Conservation (phyloP, 2,888 invertebrate genomes). For the Anoplius nigerrimus region DNA sequence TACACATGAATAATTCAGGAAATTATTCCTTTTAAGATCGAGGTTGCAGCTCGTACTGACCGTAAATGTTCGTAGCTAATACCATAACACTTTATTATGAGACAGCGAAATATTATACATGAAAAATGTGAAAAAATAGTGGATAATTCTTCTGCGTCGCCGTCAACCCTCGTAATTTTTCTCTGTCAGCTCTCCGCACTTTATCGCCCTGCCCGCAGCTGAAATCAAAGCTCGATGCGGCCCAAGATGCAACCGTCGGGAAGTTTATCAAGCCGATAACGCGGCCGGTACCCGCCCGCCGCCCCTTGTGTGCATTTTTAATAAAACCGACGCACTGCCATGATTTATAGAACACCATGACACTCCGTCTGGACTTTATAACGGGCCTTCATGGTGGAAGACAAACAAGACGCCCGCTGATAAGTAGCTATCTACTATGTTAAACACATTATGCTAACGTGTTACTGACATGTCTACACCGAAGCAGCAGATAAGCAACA, state of each 20-base stretch:
- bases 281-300: too few species aligned
- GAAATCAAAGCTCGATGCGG: constrained; percentile 38
- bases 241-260: constrained; percentile 41
- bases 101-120: too few species aligned
- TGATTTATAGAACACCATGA: constrained; percentile 70
- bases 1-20: too few species aligned
- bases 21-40: too few species aligned
- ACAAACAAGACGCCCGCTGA: constrained; percentile 69
- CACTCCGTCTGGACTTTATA: constrained; percentile 71
- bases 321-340: constrained; percentile 28
- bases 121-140: too few species aligned
- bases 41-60: too few species aligned
- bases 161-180: neutral
- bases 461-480: constrained; percentile 68
- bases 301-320: neutral
- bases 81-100: too few species aligned
- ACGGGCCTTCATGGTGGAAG: constrained; percentile 68
- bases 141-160: neutral
- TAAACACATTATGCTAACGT: constrained; percentile 70
- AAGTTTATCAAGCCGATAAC: constrained; percentile 57
- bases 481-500: constrained; percentile 69
- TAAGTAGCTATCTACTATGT: constrained; percentile 73
- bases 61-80: too few species aligned
- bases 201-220: constrained; percentile 28
- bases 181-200: neutral